Evolutionary conservation across 2,797 vertebrate genomes (phyloP), one percentile per base, ranked within the genome.

Genomic region (Rhynchotus rufescens): DNA sequence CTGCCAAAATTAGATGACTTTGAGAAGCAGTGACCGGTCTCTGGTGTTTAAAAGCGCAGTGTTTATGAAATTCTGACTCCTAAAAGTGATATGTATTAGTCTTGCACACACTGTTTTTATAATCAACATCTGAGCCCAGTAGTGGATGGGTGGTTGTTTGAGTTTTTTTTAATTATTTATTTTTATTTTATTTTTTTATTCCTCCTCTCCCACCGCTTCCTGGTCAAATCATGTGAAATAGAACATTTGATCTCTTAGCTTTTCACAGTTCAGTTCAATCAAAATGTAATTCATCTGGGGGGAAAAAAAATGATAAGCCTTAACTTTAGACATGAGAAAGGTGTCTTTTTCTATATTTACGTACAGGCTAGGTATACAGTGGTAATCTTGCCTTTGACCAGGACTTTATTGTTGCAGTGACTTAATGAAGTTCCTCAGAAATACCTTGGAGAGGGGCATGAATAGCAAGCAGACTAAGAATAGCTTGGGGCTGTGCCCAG

Each of bases 361-460:
- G 78, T 52, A 64, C 68, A 59, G 34, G 54, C 61, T 75, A 61
- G 77, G 34, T 62, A 15, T 34, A 54, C 73, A 80, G 5, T 25
- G 17, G 5, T 15, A 61, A 12, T 28, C 56, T 73, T 93, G 32
- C 59, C 68, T 91, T 77, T 86, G 44, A 17, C 49, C 71, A 45
- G 32, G 36, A 19, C 0, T 0, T 62, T 64, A 61, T 54, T 80
- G 65, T 47, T 86, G 40, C 34, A 59, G 72, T 68, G 74, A 75
- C 16, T 82, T 62, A 5, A 49, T 67, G 42, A 82, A 75, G 57
- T 72, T 91, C 52, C 62, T 92, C 23, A 32, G 62, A 36, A 93
- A 89, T 89, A 34, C 92, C 93, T 83, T 75, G 82, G 95, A 92
- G 79, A 78, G 88, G 47, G 84, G 62, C 90, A 87, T 42, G 59